phyloP scores from a whole-genome alignment of 2,797 vertebrate species.

The Pelobates cultripes region DNA sequence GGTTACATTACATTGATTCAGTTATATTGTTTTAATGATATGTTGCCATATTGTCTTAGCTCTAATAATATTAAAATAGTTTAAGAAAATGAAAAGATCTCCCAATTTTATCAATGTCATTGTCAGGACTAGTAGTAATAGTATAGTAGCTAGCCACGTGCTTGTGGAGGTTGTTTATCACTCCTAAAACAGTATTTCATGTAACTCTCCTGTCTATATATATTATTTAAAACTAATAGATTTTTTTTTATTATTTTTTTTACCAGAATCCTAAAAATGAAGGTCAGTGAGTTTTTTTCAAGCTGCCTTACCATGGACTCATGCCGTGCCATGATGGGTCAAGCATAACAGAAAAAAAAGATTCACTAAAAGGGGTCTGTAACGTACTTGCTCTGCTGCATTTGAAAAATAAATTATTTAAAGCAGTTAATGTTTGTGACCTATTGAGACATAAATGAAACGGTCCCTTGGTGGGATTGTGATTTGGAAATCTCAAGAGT shows the following conservation, averaged over 20 bases:
- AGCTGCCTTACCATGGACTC: background rate
- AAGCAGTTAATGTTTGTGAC: background rate
- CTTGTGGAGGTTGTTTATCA: too few species aligned
- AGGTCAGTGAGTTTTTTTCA: constrained; percentile 10
- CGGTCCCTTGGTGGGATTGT: background rate
- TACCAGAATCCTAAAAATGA: background rate
- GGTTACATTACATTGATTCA: too few species aligned
- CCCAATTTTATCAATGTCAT: too few species aligned
- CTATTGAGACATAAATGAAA: background rate
- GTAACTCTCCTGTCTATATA: background rate
- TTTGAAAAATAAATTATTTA: background rate
- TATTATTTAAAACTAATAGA: background rate
- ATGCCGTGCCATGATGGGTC: background rate
- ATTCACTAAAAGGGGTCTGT: background rate
- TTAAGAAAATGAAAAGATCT: too few species aligned
- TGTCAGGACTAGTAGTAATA: too few species aligned
- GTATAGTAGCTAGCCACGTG: too few species aligned
- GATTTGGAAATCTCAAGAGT: background rate
- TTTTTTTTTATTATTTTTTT: background rate
- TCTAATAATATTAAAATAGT: too few species aligned
- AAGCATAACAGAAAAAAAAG: background rate
- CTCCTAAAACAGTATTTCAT: background rate
- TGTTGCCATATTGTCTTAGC: too few species aligned
- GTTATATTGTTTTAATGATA: too few species aligned
- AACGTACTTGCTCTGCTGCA: background rate